Conservation (phyloP, 2,797 vertebrate genomes). For the Acrocephalus scirpaceus region DNA sequence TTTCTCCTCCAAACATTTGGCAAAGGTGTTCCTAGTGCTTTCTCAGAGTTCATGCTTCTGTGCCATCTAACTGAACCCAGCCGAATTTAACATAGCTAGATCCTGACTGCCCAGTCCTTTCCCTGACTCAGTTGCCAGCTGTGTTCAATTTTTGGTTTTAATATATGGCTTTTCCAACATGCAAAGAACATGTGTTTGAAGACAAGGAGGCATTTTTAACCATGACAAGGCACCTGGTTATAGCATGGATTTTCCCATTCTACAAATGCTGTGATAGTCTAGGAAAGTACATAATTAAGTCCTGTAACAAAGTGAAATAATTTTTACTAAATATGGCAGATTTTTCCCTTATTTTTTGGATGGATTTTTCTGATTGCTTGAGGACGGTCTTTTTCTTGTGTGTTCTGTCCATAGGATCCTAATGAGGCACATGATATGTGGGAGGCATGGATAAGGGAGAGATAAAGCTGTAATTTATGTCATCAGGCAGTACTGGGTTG, state of each 20-base stretch:
- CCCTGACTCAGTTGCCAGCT: not conserved
- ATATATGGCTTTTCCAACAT: not conserved
- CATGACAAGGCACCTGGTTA: not conserved
- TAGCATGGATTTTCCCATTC: not conserved
- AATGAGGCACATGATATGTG: slow-evolving; percentile 13
- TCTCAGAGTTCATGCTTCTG: not conserved
- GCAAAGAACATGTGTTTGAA: not conserved
- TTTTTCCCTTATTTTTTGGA: not conserved
- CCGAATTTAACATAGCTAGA: not conserved
- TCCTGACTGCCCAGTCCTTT: not conserved
- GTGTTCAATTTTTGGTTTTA: not conserved
- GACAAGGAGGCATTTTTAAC: not conserved
- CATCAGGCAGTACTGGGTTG: slow-evolving; percentile 21
- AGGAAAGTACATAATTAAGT: not conserved
- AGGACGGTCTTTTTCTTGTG: not conserved
- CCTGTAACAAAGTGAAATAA: not conserved
- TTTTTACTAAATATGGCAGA: not conserved
- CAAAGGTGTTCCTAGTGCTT: not conserved
- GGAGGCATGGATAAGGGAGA: slow-evolving; percentile 30
- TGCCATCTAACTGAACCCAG: not conserved
- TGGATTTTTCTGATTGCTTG: not conserved
- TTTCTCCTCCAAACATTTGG: not conserved
- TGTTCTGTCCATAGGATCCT: slow-evolving; percentile 28
- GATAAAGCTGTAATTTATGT: slow-evolving; percentile 52
- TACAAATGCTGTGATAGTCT: not conserved